Base-by-base conservation (phyloP, 2,797 vertebrate species). In the Threskiornis aethiopicus region DNA sequence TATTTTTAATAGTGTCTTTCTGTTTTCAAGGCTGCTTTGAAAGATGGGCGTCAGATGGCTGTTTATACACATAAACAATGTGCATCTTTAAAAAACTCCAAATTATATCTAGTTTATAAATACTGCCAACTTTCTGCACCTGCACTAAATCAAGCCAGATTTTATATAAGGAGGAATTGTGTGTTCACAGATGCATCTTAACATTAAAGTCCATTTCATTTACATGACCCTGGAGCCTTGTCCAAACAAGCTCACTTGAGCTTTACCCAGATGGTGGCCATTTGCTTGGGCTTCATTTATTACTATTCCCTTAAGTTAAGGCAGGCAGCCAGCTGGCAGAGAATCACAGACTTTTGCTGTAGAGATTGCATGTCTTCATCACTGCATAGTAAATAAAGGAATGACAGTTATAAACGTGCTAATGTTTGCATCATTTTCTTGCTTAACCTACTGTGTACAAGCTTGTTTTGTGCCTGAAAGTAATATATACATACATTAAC, bases 261-360 rank as follows among this genome's bases (percentile, higher is more conserved):
- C 96, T 97, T 97, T 96, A 37, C 96, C 95, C 99, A 99, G 99
- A 99, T 99, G 99, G 99, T 94, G 94, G 95, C 98, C 98, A 98
- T 98, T 98, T 99, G 98, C 97, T 98, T 87, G 62, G 94, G 96
- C 93, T 97, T 98, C 98, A 97, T 98, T 97, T 96, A 96, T 98
- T 98, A 96, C 97, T 97, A 96, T 97, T 97, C 98, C 93, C 95
- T 90, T 93, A 95, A 96, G 95, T 81, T n/a, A 78, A 86, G 96
- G 97, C 97, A 94, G 70, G 35, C 70, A 86, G 96, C 97, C 98
- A 98, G 94, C 92, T 98, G 97, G 97, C 97, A 96, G 9, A 67
- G 39, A 24, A 80, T 61, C 83, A 61, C 79, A 82, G 80, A 15
- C 91, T 97, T 79, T 92, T 89, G 84, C 92, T 77, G 65, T 75